Conservation (phyloP, 1,140 invertebrate species). For the Kradibia gibbosae region DNA sequence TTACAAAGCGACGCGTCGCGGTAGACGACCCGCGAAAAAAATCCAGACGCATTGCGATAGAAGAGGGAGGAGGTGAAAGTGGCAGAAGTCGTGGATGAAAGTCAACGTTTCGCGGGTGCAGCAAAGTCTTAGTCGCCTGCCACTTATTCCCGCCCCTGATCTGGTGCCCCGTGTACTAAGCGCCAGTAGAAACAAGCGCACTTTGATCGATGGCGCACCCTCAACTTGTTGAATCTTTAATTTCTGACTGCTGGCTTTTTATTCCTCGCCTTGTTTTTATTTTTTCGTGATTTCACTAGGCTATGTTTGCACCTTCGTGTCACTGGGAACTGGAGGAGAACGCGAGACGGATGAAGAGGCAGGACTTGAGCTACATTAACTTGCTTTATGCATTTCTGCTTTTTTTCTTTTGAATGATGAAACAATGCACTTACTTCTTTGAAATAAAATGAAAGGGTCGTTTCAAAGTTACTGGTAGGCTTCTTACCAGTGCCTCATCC, state of each 20-base stretch:
- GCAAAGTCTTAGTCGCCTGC: neutral
- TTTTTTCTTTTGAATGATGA: no score
- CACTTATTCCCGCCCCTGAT: no score
- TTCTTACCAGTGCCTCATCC: no score
- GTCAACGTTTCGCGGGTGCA: neutral
- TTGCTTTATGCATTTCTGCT: no score
- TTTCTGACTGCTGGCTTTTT: neutral
- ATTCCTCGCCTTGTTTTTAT: neutral
- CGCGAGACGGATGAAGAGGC: no score
- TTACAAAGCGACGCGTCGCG: neutral
- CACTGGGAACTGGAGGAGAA: neutral
- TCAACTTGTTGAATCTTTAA: conserved; percentile 4
- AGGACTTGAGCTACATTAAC: no score
- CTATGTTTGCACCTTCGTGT: neutral
- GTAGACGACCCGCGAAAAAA: neutral
- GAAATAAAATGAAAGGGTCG: neutral
- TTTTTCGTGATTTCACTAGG: neutral
- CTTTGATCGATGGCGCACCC: neutral
- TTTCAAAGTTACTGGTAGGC: no score
- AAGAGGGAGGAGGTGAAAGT: neutral
- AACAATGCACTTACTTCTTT: neutral
- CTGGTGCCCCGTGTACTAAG: no score
- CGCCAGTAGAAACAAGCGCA: no score
- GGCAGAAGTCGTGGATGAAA: neutral
- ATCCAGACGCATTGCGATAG: no score